A percentile compares a stretch with the other conserved stretches of the same genome.
Evolutionary conservation across 1,140 invertebrate species (phyloP).

Genomic region (Prorops nasuta): DNA sequence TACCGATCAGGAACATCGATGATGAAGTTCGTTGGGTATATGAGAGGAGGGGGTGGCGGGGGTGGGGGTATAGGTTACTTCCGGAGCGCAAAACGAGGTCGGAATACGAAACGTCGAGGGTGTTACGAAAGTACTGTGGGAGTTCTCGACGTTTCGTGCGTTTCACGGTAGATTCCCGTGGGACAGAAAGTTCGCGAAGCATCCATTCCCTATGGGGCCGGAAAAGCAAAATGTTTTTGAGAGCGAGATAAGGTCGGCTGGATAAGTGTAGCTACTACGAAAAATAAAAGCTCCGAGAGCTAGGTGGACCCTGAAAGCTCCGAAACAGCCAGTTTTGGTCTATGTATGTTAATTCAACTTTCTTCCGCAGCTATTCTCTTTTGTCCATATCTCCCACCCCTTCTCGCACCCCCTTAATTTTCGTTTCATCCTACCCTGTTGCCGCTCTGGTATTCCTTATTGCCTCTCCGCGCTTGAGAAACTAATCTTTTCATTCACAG

Average conservation of each 20-base stretch:
- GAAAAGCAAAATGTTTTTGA: constrained; percentile 25
- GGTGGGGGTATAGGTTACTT: constrained; percentile 13
- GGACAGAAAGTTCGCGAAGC: constrained; percentile 16
- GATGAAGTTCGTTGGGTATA: not conserved
- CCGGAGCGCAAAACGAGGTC: constrained; percentile 16
- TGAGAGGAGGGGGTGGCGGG: not conserved
- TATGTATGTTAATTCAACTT: no score
- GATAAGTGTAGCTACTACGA: not conserved
- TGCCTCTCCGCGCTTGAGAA: no score
- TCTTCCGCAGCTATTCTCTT: no score
- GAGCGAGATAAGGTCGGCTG: constrained; percentile 9
- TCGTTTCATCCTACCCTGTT: no score
- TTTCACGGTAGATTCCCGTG: not conserved
- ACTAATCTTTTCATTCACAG: no score
- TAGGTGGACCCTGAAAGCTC: not conserved
- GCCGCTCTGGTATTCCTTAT: no score
- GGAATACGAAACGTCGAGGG: constrained; percentile 20
- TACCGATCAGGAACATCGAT: constrained; percentile 14
- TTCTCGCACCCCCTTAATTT: no score
- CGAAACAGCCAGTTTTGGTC: no score
- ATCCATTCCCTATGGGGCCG: constrained; percentile 3
- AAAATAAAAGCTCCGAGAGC: not conserved
- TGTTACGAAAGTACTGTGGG: constrained; percentile 20
- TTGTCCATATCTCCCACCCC: no score
- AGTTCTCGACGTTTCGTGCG: not conserved